phyloP scores from a whole-genome alignment of 2,888 invertebrate species.

The Prionchulus punctatus region DNA sequence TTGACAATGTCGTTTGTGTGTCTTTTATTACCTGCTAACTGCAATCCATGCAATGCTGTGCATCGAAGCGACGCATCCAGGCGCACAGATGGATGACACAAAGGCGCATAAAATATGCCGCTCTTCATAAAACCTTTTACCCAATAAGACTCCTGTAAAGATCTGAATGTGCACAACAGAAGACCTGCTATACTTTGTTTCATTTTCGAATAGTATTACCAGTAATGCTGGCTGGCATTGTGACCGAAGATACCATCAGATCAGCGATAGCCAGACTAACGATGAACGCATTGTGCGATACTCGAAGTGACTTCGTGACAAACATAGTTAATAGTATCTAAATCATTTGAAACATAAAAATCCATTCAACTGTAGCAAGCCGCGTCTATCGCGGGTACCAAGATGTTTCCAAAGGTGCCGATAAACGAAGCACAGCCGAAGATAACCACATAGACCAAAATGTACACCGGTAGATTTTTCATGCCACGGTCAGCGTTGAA shows the following conservation, averaged over 20 bases:
- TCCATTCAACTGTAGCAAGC: background rate
- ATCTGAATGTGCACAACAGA: background rate
- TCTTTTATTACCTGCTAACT: background rate
- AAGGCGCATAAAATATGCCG: background rate
- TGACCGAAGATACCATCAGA: background rate
- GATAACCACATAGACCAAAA: background rate
- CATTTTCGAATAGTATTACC: no score
- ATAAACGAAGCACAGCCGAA: background rate
- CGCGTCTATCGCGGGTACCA: background rate
- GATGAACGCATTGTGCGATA: background rate
- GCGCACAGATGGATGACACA: background rate
- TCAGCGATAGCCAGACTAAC: background rate
- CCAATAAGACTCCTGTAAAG: background rate
- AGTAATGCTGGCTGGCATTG: conserved; percentile 1
- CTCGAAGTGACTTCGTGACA: background rate
- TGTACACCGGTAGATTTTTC: conserved; percentile 2
- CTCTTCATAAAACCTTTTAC: background rate
- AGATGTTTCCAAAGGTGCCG: background rate
- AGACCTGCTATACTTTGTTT: no score
- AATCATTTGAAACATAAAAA: background rate
- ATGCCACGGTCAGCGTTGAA: no score
- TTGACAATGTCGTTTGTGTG: background rate
- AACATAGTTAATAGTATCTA: background rate
- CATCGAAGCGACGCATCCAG: background rate
- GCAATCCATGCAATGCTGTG: background rate